phyloP scores from a whole-genome alignment of 2,797 vertebrate genomes.

The Chelmon rostratus region DNA sequence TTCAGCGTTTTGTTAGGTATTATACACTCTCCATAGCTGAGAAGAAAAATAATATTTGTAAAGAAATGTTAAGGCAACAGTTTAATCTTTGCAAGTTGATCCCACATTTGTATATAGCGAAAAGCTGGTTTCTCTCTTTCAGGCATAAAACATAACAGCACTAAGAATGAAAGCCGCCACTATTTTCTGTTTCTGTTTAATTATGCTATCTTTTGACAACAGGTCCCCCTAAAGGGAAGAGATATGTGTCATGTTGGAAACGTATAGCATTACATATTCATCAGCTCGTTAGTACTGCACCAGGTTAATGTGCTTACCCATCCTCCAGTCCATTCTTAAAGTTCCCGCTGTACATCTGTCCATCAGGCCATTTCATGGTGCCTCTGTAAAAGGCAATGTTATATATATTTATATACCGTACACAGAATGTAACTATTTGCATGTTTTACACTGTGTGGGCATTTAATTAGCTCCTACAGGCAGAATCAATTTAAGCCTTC shows the following conservation, averaged over 20 bases:
- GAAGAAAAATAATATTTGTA: not conserved
- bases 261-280: not conserved
- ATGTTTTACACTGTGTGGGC: not conserved
- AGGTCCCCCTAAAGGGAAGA: not conserved
- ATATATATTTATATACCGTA: too few species aligned
- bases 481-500: not conserved
- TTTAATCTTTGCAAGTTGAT: not conserved
- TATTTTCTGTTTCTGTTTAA: not conserved
- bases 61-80: not conserved
- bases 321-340: conserved; percentile 95
- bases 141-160: not conserved
- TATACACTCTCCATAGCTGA: conserved; percentile 76
- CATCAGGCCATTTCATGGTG: conserved; percentile 93
- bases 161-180: not conserved
- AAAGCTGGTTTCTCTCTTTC: conserved; percentile 4
- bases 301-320: conserved; percentile 85
- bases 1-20: conserved; percentile 90
- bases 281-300: not conserved
- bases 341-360: conserved; percentile 91
- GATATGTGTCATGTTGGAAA: conserved; percentile 1
- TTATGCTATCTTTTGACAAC: too few species aligned
- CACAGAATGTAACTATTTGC: not conserved
- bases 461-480: not conserved
- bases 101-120: not conserved
- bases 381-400: conserved; percentile 85